Percentiles rank a stretch among this genome's conserved stretches.
phyloP scores from a whole-genome alignment of 2,888 invertebrate species.

The Allygus modestus region DNA sequence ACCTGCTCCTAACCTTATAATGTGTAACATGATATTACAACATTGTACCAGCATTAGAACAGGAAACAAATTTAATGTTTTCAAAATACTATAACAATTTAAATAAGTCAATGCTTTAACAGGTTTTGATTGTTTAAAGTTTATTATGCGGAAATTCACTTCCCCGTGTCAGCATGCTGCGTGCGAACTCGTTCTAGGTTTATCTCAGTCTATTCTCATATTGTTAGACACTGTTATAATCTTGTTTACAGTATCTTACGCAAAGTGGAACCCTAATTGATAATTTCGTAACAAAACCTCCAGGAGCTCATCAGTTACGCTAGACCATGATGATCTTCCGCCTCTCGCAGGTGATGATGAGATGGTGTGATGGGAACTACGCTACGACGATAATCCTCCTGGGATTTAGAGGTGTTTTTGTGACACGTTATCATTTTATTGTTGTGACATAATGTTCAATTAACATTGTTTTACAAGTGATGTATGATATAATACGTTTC shows the following conservation, averaged over 20 bases:
- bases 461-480: background rate
- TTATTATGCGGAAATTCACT: no score
- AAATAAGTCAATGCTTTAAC: no score
- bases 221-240: background rate
- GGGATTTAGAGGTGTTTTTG: background rate
- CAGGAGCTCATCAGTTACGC: background rate
- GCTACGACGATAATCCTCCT: background rate
- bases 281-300: background rate
- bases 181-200: no score
- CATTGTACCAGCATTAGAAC: no score
- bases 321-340: conserved; percentile 5
- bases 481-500: no score
- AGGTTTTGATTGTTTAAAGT: no score
- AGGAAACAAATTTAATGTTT: no score
- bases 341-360: background rate
- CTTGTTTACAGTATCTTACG: background rate
- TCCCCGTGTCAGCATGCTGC: no score
- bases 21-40: no score
- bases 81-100: no score
- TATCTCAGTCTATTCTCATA: no score
- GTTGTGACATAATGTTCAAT: background rate
- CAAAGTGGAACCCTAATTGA: background rate
- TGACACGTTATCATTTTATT: background rate
- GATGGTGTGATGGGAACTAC: background rate
- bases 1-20: no score